Evolutionary conservation across 2,888 invertebrate genomes (phyloP), one percentile per base, ranked within the genome.

Genomic region (Exocentrus adspersus): DNA sequence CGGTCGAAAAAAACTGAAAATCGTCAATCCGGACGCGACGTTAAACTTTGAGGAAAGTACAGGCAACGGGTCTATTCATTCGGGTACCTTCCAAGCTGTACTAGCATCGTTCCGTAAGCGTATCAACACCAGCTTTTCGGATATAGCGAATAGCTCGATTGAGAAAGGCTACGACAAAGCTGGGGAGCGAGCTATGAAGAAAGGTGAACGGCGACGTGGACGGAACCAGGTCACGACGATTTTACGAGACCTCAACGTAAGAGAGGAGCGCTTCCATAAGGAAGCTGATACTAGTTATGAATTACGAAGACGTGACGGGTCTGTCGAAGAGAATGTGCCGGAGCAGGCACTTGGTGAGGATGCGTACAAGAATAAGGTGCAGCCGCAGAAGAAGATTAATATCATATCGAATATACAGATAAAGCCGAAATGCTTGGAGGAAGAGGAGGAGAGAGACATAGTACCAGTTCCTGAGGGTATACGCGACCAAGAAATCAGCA

Each of bases 391-490:
- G 10, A 62, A 59, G 28, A 63, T 63, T 2, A 63, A 63, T 42
- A 53, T 63, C 24, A 28, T 63, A 16, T 63, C 63, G 4, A 16
- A 63, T 53, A 63, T 63, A 48, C 52, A 17, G 17, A 63, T 63
- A 14, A 46, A 21, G 28, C 58, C 63, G 10, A 28, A 28, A 54
- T 17, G 28, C 10, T 20, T 43, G 10, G 28, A 42, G 4, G 42
- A 24, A n/a, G n/a, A n/a, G n/a, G n/a, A n/a, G n/a, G n/a, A n/a
- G n/a, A n/a, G n/a, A n/a, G n/a, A n/a, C n/a, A n/a, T n/a, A n/a
- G n/a, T n/a, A n/a, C n/a, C n/a, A n/a, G n/a, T n/a, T n/a, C n/a
- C n/a, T n/a, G n/a, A n/a, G n/a, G n/a, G n/a, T n/a, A n/a, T n/a
- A n/a, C n/a, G n/a, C n/a, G n/a, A n/a, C n/a, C n/a, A n/a, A n/a